Evolutionary conservation across 2,797 vertebrate genomes (phyloP).

Genomic region (Cyprinodon diabolis): DNA sequence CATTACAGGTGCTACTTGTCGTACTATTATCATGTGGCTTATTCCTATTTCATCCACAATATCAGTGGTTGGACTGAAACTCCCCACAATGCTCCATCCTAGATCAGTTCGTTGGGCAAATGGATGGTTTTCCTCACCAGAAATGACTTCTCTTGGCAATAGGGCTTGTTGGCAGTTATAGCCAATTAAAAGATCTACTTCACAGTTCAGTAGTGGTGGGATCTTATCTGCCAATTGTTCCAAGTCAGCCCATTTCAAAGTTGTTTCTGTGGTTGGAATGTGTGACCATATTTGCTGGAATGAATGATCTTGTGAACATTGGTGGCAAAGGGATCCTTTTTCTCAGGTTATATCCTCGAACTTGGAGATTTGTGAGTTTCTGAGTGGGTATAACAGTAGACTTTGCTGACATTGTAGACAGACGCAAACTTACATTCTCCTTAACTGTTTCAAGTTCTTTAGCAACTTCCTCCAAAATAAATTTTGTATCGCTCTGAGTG

Average conservation of each 20-base stretch:
- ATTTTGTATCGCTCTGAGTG: neutral
- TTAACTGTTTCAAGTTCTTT: neutral
- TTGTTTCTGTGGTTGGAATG: conserved; percentile 11
- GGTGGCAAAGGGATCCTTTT: neutral
- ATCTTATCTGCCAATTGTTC: conserved; percentile 35
- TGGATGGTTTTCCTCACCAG: conserved; percentile 26
- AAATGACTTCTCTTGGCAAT: conserved; percentile 30
- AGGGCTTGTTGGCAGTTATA: conserved; percentile 42
- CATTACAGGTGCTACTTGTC: conserved; percentile 27
- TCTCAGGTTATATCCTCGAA: conserved; percentile 8
- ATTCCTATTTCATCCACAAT: conserved; percentile 21
- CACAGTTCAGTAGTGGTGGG: conserved; percentile 20
- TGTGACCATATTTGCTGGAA: conserved; percentile 7
- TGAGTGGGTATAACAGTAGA: neutral
- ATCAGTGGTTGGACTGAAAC: conserved; percentile 3
- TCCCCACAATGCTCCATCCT: conserved; percentile 6
- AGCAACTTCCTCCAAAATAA: neutral
- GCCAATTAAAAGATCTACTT: conserved; percentile 6
- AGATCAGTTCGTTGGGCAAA: conserved; percentile 33
- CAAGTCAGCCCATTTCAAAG: conserved; percentile 41
- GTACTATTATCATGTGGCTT: conserved; percentile 34
- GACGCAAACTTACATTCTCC: neutral
- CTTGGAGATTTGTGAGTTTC: neutral
- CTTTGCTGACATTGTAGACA: neutral
- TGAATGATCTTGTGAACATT: conserved; percentile 12